These are phyloP conservation scores for Numida meleagris DNA, from an alignment of 2,113 vertebrate genomes.

Conservation along the genomic window DNA sequence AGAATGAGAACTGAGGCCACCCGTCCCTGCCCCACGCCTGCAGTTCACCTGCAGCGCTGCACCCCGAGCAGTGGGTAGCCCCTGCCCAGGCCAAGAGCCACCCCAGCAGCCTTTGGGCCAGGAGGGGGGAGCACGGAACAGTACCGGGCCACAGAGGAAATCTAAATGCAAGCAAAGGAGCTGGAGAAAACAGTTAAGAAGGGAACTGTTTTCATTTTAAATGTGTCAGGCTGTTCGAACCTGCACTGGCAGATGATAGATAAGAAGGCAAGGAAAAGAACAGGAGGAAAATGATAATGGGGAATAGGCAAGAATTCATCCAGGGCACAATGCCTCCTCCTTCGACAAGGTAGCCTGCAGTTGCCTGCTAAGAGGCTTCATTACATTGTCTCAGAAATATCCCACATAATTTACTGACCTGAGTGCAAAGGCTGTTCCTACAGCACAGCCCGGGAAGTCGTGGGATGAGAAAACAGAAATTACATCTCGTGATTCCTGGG, in stretches of 20 bases:
- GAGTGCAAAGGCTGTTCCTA: neutral
- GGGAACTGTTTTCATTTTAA: neutral
- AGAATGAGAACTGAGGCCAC: neutral
- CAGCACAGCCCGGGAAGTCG: neutral
- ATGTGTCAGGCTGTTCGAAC: neutral
- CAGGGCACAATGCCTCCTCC: neutral
- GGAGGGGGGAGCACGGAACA: neutral
- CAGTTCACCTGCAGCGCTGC: neutral
- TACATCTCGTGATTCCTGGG: neutral
- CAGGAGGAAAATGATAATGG: neutral
- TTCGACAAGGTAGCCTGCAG: neutral
- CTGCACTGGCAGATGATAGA: neutral
- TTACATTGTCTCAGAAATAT: neutral
- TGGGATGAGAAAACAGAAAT: neutral
- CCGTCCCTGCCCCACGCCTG: neutral
- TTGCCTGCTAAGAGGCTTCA: neutral
- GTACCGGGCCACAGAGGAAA: neutral
- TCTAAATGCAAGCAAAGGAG: neutral
- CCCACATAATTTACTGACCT: neutral
- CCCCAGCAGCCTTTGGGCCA: neutral
- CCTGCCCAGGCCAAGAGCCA: too few species aligned
- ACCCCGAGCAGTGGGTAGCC: neutral
- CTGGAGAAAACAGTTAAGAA: conserved; percentile 1
- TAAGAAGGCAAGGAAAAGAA: neutral
- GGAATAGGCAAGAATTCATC: neutral